A percentile compares a stretch with the other conserved stretches of the same genome.
These are phyloP conservation scores for Lepisosteus osseus DNA, from an alignment of 2,113 vertebrate species.

Conservation along the genomic window DNA sequence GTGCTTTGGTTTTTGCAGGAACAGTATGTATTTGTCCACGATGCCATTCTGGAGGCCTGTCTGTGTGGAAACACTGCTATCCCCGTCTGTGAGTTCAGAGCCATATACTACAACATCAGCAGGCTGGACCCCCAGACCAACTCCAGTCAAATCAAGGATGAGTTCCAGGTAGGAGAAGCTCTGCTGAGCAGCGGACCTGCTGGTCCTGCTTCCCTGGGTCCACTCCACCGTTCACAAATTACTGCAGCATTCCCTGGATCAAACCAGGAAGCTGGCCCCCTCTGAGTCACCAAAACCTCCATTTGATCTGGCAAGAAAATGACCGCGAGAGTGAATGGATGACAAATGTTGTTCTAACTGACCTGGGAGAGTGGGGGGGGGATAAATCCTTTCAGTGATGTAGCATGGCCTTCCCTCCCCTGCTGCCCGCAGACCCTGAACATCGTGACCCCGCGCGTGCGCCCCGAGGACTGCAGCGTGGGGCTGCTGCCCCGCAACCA, in stretches of 20 bases:
- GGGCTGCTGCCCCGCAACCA: conserved; percentile 91
- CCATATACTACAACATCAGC: conserved; percentile 96
- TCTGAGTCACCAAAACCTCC: no score
- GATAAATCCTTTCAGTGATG: no score
- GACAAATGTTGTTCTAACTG: no score
- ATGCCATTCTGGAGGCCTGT: conserved; percentile 95
- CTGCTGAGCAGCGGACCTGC: no score
- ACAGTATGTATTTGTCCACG: conserved; percentile 96
- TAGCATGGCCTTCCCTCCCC: not conserved
- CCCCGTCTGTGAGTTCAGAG: conserved; percentile 94
- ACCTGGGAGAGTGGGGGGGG: no score
- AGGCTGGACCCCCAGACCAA: conserved; percentile 94
- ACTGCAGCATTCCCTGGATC: no score
- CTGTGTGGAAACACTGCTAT: conserved; percentile 95
- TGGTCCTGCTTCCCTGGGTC: no score
- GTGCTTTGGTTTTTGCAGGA: conserved; percentile 65
- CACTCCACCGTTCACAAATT: no score
- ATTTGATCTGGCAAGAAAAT: no score
- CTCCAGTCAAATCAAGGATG: conserved; percentile 97
- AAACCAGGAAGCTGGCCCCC: no score
- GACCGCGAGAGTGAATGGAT: no score
- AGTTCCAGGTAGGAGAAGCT: conserved; percentile 82
- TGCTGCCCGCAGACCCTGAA: conserved; percentile 81
- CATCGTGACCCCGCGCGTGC: conserved; percentile 90
- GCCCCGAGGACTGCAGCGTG: conserved; percentile 93